Base-by-base conservation (phyloP, 2,888 invertebrate genomes). In the Orchestes rusci region DNA sequence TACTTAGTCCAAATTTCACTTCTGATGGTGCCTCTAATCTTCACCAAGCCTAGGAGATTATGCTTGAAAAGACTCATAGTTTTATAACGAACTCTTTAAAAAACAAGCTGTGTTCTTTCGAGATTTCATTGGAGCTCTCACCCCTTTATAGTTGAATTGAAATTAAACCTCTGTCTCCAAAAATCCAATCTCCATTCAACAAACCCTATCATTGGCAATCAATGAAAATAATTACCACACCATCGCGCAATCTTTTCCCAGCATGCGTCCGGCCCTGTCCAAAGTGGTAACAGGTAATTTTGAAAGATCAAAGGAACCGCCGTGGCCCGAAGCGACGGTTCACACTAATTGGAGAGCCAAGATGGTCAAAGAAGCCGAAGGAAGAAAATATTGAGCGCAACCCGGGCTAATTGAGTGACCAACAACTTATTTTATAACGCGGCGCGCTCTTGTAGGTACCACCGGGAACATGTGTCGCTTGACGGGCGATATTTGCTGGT, bases 321-420 rank as follows among this genome's bases (percentile, higher is more conserved):
- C 61, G 51, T 43, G 51, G 67, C 70, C 67, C 54, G 58, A 55
- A 61, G 70, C 70, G 68, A 69, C 70, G 70, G 68, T 67, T 67
- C 67, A 65, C 67, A 68, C 70, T 70, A 70, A 70, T 70, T 70
- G 70, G 70, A 69, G 68, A 68, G 39, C 65, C 65, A 47, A 60
- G 65, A 63, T 62, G 67, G 67, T 68, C 68, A 70, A 68, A 67
- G 67, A 61, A 66, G 67, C 70, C 69, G 70, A 63, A 64, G 66
- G 67, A 67, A 67, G 64, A 64, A 64, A 67, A 66, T 69, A 69
- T 69, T 66, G 69, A 69, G 67, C 66, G 68, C 65, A 67, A 62
- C 59, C 56, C n/a, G 57, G 62, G 65, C 67, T 69, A 68, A 69
- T 68, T 69, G 69, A 69, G 69, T 69, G 69, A 67, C 68, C 69